phyloP scores from a whole-genome alignment of 2,888 invertebrate genomes.

The Lutraria lutraria region DNA sequence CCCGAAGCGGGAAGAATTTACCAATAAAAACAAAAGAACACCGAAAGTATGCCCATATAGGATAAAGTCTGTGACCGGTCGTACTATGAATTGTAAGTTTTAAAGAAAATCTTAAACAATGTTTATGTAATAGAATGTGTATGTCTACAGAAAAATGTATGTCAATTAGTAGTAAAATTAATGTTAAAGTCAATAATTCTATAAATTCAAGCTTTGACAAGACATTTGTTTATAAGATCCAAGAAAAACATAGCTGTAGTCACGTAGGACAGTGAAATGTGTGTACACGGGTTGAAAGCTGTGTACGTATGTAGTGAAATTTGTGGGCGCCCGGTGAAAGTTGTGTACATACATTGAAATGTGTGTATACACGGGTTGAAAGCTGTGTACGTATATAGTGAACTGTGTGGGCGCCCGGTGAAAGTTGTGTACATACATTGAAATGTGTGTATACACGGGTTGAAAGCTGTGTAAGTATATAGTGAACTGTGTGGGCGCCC shows the following conservation, averaged over 20 bases:
- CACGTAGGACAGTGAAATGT: not conserved
- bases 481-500: not conserved
- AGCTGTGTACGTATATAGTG: not conserved
- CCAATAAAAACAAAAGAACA: too few relatives aligned
- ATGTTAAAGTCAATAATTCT: not conserved
- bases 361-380: not conserved
- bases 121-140: not conserved
- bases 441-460: not conserved
- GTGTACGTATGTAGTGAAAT: not conserved
- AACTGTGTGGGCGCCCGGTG: not conserved
- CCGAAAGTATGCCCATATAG: too few relatives aligned
- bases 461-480: not conserved
- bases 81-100: not conserved
- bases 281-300: too few relatives aligned
- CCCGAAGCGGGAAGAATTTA: too few relatives aligned
- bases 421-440: not conserved
- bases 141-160: not conserved
- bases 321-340: not conserved
- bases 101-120: not conserved
- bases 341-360: not conserved
- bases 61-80: not conserved
- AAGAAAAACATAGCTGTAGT: not conserved
- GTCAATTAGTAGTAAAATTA: not conserved
- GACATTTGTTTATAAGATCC: not conserved
- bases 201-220: not conserved